phyloP scores from a whole-genome alignment of 2,113 vertebrate species.

The Hoplias malabaricus region DNA sequence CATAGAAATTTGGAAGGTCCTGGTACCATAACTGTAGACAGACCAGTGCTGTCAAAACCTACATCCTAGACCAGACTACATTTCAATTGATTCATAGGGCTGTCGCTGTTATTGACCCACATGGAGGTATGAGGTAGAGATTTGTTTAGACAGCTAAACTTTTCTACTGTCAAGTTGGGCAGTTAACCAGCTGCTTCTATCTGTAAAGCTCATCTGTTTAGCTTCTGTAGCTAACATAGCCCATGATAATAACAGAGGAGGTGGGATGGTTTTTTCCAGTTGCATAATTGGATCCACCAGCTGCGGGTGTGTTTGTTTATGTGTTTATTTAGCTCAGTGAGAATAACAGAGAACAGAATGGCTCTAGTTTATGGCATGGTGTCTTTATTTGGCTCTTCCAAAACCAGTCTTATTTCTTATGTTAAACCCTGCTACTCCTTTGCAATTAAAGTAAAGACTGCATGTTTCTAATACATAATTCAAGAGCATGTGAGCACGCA shows the following conservation, averaged over 20 bases:
- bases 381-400: neutral
- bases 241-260: neutral
- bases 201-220: slow-evolving; percentile 5
- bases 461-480: slow-evolving; percentile 60
- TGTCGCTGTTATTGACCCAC: too few species aligned
- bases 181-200: neutral
- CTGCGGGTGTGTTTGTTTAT: neutral
- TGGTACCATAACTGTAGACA: too few species aligned
- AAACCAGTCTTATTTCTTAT: neutral
- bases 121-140: too few species aligned
- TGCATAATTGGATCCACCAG: neutral
- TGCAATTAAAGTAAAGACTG: slow-evolving; percentile 57
- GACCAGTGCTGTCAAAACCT: too few species aligned
- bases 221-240: neutral
- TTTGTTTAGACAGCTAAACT: neutral
- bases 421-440: slow-evolving; percentile 48
- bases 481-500: slow-evolving; percentile 51
- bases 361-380: slow-evolving; percentile 2
- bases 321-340: neutral
- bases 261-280: slow-evolving; percentile 1
- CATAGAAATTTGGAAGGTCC: too few species aligned
- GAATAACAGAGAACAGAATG: neutral
- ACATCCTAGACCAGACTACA: too few species aligned
- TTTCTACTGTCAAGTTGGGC: neutral
- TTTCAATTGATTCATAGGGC: too few species aligned